Base-by-base conservation (phyloP, 2,888 invertebrate genomes). In the Pegoplata infirma region DNA sequence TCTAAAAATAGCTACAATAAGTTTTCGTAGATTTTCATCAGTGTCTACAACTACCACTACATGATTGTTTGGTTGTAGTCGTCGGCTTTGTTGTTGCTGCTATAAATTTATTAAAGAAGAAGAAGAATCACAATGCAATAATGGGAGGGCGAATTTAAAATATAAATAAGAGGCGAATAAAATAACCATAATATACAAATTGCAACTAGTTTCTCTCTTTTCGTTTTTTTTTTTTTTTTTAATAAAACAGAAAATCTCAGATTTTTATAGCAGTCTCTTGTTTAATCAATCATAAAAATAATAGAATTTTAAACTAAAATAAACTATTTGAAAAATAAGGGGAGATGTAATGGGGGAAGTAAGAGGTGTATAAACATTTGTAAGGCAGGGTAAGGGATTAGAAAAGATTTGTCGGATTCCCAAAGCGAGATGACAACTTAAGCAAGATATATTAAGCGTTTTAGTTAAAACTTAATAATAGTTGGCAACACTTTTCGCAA, bases 1-100 rank as follows among this genome's bases (percentile, higher is more conserved):
- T 76, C 69, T 76, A 76, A 64, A 76, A 76, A 76, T 76, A 76
- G 76, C 36, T 28, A 59, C 51, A 76, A 76, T 47, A 58, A 59
- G 55, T 71, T 68, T 64, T 76, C 25, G 46, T 36, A 28, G 25
- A 46, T 59, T 69, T 76, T 71, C 23, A 53, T 59, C 25, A 17
- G 23, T 64, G 16, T 64, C 51, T 44, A 19, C 44, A 47, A 44
- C 58, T 12, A 59, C n/a, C n/a, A n/a, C 14, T 16, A 28, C 10
- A 55, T 16, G 5, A 4, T 32, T 56, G 12, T 6, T 32, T 16
- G 5, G 10, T 32, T 56, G 12, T 6, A 36, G 14, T 16, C 25
- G 23, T n/a, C n/a, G n/a, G n/a, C n/a, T n/a, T n/a, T n/a, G n/a
- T 10, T 46, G 44, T 66, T 49, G 40, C 58, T 75, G 21, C 63